Evolutionary conservation across 1,140 invertebrate species (phyloP), one percentile per base, ranked within the genome.

Genomic region (Lucilia cuprina): DNA sequence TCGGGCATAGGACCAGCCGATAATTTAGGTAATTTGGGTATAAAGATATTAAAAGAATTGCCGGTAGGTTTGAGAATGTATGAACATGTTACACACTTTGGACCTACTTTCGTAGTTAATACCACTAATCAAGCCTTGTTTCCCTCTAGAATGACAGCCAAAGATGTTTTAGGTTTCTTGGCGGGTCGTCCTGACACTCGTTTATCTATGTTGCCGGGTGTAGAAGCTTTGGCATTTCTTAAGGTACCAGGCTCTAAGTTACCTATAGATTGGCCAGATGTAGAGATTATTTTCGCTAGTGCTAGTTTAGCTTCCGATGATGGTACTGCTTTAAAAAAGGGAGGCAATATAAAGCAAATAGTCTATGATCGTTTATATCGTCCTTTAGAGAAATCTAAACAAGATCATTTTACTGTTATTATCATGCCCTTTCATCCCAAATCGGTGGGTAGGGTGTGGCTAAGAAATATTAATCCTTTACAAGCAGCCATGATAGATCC

Each of bases 361-460:
- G 85, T 95, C 14, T 95, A 94, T 86, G 88, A 94, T 25, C 88
- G 92, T 4, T 92, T 94, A 84, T 95, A 92, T 86, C 91, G 90
- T 25, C 92, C 93, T 3, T 92, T 95, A 35, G 93, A 94, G 82
- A 88, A 91, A 34, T 41, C 75, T 2, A 65, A 84, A 14, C 88
- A 90, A 10, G 93, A 95, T 85, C 93, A 93, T 10, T 96, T 94
- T 89, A 93, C 93, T 0, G 92, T 96, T 17, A 91, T 95, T 84
- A 94, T 95, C 2, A 95, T 96, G 91, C 88, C 96, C 5, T 92
- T 96, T 34, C 92, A 94, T 88, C 96, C 97, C 1, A 93, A 95
- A 88, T 96, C 95, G 2, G 91, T 93, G 74, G 96, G 96, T 2
- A 92, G 92, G 41, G 85, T 97, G 5, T 93, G 92, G 85, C 91